These are phyloP conservation scores for Trachurus trachurus DNA, from an alignment of 2,797 vertebrate genomes.

Conservation along the genomic window DNA sequence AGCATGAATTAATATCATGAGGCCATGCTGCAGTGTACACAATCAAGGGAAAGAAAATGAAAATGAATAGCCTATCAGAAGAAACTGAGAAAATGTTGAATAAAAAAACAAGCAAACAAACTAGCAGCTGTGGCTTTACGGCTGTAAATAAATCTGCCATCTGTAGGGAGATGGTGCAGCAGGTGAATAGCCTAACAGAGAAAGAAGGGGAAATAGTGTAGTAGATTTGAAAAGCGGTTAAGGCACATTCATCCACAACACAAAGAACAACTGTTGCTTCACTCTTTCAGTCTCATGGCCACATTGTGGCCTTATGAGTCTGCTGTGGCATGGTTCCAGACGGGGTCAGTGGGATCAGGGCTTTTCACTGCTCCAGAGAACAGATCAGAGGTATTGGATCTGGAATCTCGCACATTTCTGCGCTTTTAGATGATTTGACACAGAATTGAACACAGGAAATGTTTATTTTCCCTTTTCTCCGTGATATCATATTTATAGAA, in stretches of 20 bases:
- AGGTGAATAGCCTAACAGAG: not conserved
- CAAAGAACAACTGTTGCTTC: conserved; percentile 27
- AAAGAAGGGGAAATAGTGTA: conserved; percentile 1
- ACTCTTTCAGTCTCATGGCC: conserved; percentile 10
- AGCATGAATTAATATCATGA: conserved; percentile 15
- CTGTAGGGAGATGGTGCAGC: conserved; percentile 27
- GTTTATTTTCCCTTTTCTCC: no score
- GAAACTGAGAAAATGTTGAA: not conserved
- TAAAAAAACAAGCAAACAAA: not conserved
- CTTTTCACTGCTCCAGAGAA: conserved; percentile 1
- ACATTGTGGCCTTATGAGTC: not conserved
- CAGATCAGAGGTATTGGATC: not conserved
- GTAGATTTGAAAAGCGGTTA: not conserved
- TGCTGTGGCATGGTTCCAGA: conserved; percentile 25
- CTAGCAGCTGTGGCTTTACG: conserved; percentile 1
- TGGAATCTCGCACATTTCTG: not conserved
- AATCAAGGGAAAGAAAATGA: not conserved
- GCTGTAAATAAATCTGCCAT: conserved; percentile 17
- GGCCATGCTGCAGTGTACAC: not conserved
- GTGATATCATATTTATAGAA: no score
- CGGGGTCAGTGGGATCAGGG: not conserved
- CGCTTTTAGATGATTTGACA: not conserved
- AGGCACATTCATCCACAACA: conserved; percentile 1
- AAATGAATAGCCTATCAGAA: not conserved
- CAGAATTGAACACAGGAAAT: no score